Evolutionary conservation across 1,140 invertebrate species (phyloP).

Genomic region (Heliconius hermathena): DNA sequence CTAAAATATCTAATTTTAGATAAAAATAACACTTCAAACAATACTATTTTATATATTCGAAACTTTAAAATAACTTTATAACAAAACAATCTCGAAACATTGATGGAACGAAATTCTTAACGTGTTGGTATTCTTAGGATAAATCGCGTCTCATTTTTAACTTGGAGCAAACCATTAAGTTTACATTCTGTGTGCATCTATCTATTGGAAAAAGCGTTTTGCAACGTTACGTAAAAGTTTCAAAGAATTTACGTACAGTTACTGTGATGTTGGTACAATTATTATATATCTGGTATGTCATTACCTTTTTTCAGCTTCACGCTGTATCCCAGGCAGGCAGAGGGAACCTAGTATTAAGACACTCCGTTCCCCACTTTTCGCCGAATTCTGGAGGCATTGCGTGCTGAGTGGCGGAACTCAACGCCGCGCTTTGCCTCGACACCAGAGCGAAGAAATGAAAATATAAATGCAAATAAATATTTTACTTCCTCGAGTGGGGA

Average conservation of each 20-base stretch:
- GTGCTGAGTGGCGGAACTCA: too few species aligned
- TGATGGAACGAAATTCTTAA: conserved; percentile 8
- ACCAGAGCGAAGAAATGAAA: too few species aligned
- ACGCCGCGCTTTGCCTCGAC: too few species aligned
- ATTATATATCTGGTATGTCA: not conserved
- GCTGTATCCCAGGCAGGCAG: too few species aligned
- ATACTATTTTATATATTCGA: not conserved
- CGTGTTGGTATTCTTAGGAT: not conserved
- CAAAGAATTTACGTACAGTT: not conserved
- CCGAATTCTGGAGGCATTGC: too few species aligned
- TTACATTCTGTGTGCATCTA: conserved; percentile 15
- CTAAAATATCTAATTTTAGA: too few species aligned
- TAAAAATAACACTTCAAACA: too few species aligned
- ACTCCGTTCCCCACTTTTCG: too few species aligned
- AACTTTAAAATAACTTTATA: not conserved
- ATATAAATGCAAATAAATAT: too few species aligned
- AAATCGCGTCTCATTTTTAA: conserved; percentile 26
- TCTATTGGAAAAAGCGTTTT: conserved; percentile 19
- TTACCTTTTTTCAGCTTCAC: too few species aligned
- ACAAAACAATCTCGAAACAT: not conserved
- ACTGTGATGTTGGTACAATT: not conserved
- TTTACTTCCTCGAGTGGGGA: too few species aligned
- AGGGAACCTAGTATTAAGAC: too few species aligned
- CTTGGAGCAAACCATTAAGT: conserved; percentile 28
- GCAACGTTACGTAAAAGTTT: conserved; percentile 1